Conservation (phyloP, 1,140 invertebrate genomes). For the Bradysia coprophila region DNA sequence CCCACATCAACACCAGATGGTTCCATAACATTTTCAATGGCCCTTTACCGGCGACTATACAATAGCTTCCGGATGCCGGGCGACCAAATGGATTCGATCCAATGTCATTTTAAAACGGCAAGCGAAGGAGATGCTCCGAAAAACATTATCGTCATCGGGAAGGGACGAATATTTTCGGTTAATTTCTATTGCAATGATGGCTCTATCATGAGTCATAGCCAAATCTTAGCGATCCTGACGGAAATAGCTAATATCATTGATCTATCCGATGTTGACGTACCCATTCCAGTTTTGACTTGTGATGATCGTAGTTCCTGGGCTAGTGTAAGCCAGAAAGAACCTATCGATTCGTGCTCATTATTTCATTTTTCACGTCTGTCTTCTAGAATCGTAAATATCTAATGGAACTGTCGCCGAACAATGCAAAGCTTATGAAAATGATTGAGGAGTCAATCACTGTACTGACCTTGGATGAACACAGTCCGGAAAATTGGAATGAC, state of each 20-base stretch:
- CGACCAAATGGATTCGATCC: slow-evolving; percentile 31
- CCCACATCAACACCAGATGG: slow-evolving; percentile 39
- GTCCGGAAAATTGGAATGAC: slow-evolving; percentile 21
- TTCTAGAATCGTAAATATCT: slow-evolving; percentile 25
- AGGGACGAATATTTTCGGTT: slow-evolving; percentile 29
- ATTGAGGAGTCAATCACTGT: slow-evolving; percentile 45
- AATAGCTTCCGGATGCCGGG: slow-evolving; percentile 48
- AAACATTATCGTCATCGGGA: slow-evolving; percentile 29
- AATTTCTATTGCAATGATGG: slow-evolving; percentile 20
- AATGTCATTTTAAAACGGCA: slow-evolving; percentile 19
- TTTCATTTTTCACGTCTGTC: not conserved
- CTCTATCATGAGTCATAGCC: slow-evolving; percentile 14
- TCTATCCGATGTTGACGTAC: slow-evolving; percentile 24
- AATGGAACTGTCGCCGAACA: slow-evolving; percentile 32
- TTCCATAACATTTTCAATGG: slow-evolving; percentile 20
- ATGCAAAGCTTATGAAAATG: slow-evolving; percentile 33
- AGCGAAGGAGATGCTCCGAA: slow-evolving; percentile 14
- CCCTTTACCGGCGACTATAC: slow-evolving; percentile 43
- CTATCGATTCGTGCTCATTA: not conserved
- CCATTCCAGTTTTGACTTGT: slow-evolving; percentile 42
- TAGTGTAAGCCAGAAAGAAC: slow-evolving; percentile 20
- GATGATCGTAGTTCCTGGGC: slow-evolving; percentile 42
- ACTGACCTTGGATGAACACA: slow-evolving; percentile 35
- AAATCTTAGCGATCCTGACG: slow-evolving; percentile 31
- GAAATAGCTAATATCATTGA: slow-evolving; percentile 26